Conservation (phyloP, 2,888 invertebrate species). For the Caenorhabditis sinica region DNA sequence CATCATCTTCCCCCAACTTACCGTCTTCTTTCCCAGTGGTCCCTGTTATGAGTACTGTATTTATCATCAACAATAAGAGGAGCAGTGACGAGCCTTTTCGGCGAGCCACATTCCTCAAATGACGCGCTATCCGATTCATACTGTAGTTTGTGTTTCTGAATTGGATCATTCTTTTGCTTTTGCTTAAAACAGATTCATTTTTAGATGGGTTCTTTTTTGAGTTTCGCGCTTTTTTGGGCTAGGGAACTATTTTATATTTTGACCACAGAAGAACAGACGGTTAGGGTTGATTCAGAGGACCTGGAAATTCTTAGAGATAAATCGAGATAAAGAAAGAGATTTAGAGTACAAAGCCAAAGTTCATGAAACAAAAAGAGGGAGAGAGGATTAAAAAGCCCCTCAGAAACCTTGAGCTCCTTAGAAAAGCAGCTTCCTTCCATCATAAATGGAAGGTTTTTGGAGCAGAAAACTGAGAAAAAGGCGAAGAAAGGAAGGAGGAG, state of each 20-base stretch:
- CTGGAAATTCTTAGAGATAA: constrained; percentile 24
- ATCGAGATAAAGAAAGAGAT: constrained; percentile 22
- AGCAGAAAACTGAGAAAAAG: constrained; percentile 22
- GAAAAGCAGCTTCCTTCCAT: constrained; percentile 10
- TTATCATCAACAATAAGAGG: constrained; percentile 44
- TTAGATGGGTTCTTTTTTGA: neutral
- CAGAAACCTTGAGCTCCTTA: constrained; percentile 39
- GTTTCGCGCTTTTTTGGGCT: constrained; percentile 30
- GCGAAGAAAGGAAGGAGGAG: neutral
- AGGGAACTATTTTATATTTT: constrained; percentile 18
- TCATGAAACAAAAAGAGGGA: constrained; percentile 54
- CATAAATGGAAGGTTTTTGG: constrained; percentile 48
- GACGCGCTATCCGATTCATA: constrained; percentile 66
- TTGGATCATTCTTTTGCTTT: constrained; percentile 32
- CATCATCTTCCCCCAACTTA: constrained; percentile 61
- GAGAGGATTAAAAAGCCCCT: constrained; percentile 51
- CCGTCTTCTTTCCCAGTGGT: constrained; percentile 58
- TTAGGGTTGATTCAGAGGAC: constrained; percentile 43
- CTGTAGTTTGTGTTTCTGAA: constrained; percentile 55
- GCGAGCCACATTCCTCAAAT: constrained; percentile 61
- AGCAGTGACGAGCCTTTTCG: constrained; percentile 49
- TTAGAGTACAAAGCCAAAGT: constrained; percentile 45
- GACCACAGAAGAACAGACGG: constrained; percentile 51
- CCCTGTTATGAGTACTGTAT: constrained; percentile 27
- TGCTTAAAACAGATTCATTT: neutral